Evolutionary conservation across 2,888 invertebrate genomes (phyloP), one percentile per base, ranked within the genome.

Genomic region (Tiliacea aurago): DNA sequence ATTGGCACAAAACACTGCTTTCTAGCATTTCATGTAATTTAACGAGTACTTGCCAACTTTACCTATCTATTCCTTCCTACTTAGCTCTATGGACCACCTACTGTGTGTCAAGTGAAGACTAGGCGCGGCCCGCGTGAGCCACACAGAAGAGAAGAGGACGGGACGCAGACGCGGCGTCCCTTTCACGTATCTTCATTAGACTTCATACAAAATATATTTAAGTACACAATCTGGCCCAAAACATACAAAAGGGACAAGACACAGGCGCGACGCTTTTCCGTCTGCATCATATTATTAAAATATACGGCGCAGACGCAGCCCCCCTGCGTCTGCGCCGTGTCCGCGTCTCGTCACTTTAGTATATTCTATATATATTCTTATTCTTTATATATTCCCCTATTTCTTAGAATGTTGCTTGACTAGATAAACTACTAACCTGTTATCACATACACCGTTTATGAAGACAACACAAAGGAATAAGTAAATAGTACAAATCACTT

Each of bases 341-440:
- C 28, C 28, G 28, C 28, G 28, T 28, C 28, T 28, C 3, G 28
- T 28, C 28, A 28, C 28, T 28, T 28, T 28, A 28, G 28, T 28
- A 28, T 28, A 28, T 28, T n/a, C n/a, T n/a, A n/a, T n/a, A n/a
- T n/a, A n/a, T n/a, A n/a, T n/a, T n/a, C n/a, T n/a, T n/a, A n/a
- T n/a, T n/a, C n/a, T n/a, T n/a, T n/a, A n/a, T n/a, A n/a, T n/a
- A n/a, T n/a, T n/a, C n/a, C n/a, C n/a, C n/a, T n/a, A n/a, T n/a
- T n/a, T 45, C 23, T 75, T 43, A 20, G 4, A 43, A 76, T 76
- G 20, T 51, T 15, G 13, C 51, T 59, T 75, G 15, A 51, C 76
- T 75, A n/a, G 13, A 23, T 0, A 0, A 59, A 49, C 37, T 56
- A 78, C 91, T 85, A 80, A 91, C 91, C 88, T 88, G 81, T 83